Evolutionary conservation across 2,888 invertebrate species (phyloP).

Genomic region (Anagyrus pseudococci): DNA sequence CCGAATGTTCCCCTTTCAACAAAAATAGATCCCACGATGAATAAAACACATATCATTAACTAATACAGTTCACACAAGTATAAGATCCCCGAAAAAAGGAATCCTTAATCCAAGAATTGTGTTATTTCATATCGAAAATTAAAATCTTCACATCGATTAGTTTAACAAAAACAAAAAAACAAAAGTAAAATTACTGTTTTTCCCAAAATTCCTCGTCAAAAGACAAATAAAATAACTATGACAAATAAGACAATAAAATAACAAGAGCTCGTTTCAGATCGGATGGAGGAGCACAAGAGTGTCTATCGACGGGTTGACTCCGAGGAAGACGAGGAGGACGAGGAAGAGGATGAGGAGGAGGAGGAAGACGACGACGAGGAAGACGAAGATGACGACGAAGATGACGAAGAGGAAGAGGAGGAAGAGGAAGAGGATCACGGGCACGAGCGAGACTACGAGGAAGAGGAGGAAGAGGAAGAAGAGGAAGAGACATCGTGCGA

Average conservation of each 20-base stretch:
- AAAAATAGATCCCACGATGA: not conserved
- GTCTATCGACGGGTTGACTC: constrained; percentile 22
- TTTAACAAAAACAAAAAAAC: too few species aligned
- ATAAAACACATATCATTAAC: not conserved
- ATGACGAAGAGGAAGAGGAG: constrained; percentile 23
- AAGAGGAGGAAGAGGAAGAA: constrained; percentile 58
- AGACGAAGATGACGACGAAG: constrained; percentile 23
- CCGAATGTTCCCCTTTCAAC: not conserved
- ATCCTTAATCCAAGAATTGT: not conserved
- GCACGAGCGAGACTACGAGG: constrained; percentile 50
- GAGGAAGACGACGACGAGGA: constrained; percentile 4
- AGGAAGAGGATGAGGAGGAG: not conserved
- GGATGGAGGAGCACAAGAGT: constrained; percentile 17
- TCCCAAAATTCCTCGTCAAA: too few species aligned
- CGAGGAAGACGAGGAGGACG: constrained; percentile 9
- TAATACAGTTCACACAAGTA: not conserved
- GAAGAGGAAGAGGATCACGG: constrained; percentile 15
- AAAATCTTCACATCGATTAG: too few species aligned
- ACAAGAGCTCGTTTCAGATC: constrained; percentile 33
- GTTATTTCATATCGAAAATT: too few species aligned
- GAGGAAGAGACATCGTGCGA: constrained; percentile 62
- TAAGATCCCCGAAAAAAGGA: not conserved
- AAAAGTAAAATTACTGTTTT: too few species aligned
- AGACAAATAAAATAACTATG: too few species aligned
- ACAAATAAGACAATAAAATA: too few species aligned